Conservation (phyloP, 2,888 invertebrate species). For the Ophion slaviceki region DNA sequence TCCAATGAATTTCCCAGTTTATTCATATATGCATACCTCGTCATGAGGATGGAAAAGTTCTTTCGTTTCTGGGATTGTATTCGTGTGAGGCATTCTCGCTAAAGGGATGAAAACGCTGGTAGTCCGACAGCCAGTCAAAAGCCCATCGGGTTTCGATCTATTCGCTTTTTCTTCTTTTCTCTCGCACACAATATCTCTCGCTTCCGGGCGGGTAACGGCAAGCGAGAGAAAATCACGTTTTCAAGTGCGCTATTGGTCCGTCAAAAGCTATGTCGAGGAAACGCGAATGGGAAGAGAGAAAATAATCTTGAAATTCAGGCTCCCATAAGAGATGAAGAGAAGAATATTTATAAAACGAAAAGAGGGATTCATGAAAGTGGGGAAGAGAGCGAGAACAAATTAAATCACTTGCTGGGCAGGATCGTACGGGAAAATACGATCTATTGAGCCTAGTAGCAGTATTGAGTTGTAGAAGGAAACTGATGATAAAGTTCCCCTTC, state of each 20-base stretch:
- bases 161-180: constrained; percentile 37
- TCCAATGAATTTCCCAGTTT: not conserved
- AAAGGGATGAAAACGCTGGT: constrained; percentile 32
- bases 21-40: not conserved
- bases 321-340: constrained; percentile 27
- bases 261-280: constrained; percentile 21
- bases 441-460: constrained; percentile 13
- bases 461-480: not conserved
- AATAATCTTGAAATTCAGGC: constrained; percentile 32
- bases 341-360: constrained; percentile 13
- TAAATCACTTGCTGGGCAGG: constrained; percentile 63
- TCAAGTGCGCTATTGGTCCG: constrained; percentile 46
- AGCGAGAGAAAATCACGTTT: constrained; percentile 53
- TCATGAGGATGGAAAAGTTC: constrained; percentile 17
- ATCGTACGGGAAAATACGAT: constrained; percentile 17
- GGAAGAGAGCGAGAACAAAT: constrained; percentile 34
- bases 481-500: not conserved
- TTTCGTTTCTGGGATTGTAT: constrained; percentile 52
- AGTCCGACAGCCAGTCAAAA: constrained; percentile 39
- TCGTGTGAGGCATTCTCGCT: constrained; percentile 37
- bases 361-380: constrained; percentile 40
- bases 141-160: constrained; percentile 21
- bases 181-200: constrained; percentile 39
- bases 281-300: constrained; percentile 5
- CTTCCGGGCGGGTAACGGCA: constrained; percentile 32